Percentiles rank a stretch among this genome's conserved stretches.
phyloP scores from a whole-genome alignment of 2,888 invertebrate genomes.

The Laspeyria flexula region DNA sequence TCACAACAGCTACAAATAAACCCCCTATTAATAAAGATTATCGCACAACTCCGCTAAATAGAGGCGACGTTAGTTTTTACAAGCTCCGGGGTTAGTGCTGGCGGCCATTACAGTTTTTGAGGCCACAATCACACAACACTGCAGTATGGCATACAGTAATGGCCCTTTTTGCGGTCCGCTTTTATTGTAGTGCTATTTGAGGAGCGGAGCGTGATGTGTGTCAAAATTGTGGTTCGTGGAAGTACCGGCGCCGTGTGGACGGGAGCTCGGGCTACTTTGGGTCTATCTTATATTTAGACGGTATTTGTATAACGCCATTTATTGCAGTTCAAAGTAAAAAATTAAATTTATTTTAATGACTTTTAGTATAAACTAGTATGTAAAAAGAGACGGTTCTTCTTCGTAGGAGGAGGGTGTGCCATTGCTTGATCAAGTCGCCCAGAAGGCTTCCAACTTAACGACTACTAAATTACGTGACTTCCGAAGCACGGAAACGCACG shows the following conservation, averaged over 20 bases:
- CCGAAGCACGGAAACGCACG: too few relatives aligned
- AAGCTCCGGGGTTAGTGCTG: slow-evolving; percentile 17
- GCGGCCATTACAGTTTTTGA: slow-evolving; percentile 22
- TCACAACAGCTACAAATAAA: slow-evolving; percentile 24
- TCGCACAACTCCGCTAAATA: slow-evolving; percentile 23
- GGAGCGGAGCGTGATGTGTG: slow-evolving; percentile 20
- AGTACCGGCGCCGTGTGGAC: neutral
- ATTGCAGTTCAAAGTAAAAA: too few relatives aligned
- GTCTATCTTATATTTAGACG: too few relatives aligned
- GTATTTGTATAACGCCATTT: too few relatives aligned
- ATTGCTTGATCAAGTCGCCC: too few relatives aligned
- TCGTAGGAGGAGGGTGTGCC: too few relatives aligned
- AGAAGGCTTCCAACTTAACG: too few relatives aligned
- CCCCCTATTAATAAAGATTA: slow-evolving; percentile 42
- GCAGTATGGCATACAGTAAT: slow-evolving; percentile 21
- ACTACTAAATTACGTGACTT: too few relatives aligned
- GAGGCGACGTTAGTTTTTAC: slow-evolving; percentile 16
- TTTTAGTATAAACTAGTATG: too few relatives aligned
- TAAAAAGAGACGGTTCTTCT: too few relatives aligned
- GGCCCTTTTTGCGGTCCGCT: slow-evolving; percentile 23
- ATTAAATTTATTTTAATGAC: too few relatives aligned
- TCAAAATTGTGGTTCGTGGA: slow-evolving; percentile 8
- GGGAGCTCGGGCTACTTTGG: too few relatives aligned
- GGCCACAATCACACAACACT: slow-evolving; percentile 25
- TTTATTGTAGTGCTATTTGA: slow-evolving; percentile 29